phyloP scores from a whole-genome alignment of 2,797 vertebrate genomes.

The Scyliorhinus canicula region DNA sequence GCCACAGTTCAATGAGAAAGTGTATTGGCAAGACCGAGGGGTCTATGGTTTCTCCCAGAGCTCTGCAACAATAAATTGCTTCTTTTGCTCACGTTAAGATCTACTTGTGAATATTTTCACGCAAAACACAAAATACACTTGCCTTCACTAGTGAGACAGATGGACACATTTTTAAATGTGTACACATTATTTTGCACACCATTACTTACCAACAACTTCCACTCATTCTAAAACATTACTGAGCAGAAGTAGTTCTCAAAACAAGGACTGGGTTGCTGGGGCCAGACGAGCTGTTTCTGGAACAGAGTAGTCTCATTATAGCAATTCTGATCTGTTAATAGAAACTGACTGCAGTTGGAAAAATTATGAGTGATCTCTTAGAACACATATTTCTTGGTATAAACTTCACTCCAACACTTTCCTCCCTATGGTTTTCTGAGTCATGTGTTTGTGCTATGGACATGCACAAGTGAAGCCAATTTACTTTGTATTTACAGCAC shows the following conservation, averaged over 20 bases:
- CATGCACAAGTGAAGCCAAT: neutral
- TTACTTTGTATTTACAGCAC: neutral
- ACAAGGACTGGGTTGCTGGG: neutral
- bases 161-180: neutral
- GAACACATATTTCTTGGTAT: neutral
- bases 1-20: no score
- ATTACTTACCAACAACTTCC: neutral
- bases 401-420: neutral
- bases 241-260: neutral
- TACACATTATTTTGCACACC: neutral
- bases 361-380: neutral
- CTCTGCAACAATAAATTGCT: no score
- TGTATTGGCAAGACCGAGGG: no score
- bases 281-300: neutral
- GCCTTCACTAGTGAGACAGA: neutral
- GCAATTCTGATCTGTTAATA: slow-evolving; percentile 14
- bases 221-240: neutral
- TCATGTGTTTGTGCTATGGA: neutral
- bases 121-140: neutral
- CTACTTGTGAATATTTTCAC: no score
- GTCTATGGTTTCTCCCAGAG: no score
- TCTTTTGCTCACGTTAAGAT: no score
- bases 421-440: neutral
- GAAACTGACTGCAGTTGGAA: slow-evolving; percentile 20
- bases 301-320: neutral